A percentile compares a stretch with the other conserved stretches of the same genome.
Conservation (phyloP, 2,888 invertebrate species). For the Coleophora deauratella region DNA sequence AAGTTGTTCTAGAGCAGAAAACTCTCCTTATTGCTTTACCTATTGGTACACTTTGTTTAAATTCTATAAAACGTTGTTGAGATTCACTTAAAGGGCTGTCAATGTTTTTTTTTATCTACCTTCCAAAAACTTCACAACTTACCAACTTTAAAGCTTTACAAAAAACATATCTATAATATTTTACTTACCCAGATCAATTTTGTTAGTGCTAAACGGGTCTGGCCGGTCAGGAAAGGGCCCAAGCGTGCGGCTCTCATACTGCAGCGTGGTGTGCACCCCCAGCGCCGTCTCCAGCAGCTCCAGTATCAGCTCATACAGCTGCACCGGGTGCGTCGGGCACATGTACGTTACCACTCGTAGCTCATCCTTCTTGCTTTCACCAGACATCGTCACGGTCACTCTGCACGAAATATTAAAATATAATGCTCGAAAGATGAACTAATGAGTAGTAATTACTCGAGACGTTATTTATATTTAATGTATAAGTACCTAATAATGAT, state of each 20-base stretch:
- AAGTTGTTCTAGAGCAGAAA: too few species aligned
- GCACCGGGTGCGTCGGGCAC: constrained; percentile 76
- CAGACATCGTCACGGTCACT: constrained; percentile 33
- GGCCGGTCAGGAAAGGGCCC: constrained; percentile 63
- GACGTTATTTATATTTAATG: neutral
- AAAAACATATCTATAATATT: too few species aligned
- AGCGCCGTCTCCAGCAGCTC: constrained; percentile 70
- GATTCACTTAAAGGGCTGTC: too few species aligned
- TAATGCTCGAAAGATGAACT: neutral
- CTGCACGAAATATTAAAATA: neutral
- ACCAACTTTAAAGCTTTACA: too few species aligned
- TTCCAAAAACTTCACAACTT: too few species aligned
- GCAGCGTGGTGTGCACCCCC: constrained; percentile 61
- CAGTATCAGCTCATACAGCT: constrained; percentile 72
- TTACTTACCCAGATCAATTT: constrained; percentile 74
- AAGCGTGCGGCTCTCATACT: constrained; percentile 75
- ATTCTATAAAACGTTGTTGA: too few species aligned
- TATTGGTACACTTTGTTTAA: too few species aligned
- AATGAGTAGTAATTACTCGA: too few species aligned
- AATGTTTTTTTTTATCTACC: too few species aligned
- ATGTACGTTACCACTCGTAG: constrained; percentile 75
- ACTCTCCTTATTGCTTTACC: too few species aligned
- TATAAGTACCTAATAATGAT: neutral
- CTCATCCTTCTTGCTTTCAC: constrained; percentile 32
- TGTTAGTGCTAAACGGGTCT: constrained; percentile 70